Base-by-base conservation (phyloP, 2,113 vertebrate genomes). In the Caranx ignobilis region DNA sequence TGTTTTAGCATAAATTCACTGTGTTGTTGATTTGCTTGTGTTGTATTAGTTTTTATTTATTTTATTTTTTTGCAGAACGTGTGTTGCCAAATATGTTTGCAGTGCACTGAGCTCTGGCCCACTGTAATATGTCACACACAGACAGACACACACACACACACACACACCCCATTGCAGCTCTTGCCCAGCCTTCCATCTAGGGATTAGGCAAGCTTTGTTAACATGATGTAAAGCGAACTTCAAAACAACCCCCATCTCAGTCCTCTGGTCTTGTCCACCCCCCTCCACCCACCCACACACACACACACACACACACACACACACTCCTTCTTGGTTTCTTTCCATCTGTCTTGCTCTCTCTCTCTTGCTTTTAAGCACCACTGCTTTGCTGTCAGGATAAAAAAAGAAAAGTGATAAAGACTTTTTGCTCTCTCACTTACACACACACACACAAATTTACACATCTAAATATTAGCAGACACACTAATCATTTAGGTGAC, bases 201-300 rank as follows among this genome's bases (percentile, higher is more conserved):
- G 89, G 87, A 87, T 93, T 91, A 91, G 81, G 54, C 77, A 65
- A 81, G 73, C 88, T 93, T 89, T 92, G 90, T 91, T 88, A 93
- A 88, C 91, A 90, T 65, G 77, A 91, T 89, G 89, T 90, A 91
- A 91, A 87, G 80, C 81, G 88, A 88, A 88, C 90, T 88, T 90
- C 79, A 88, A 90, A 91, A 93, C 79, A 88, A 83, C 50, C 85
- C 81, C 87, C 79, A 76, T 86, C 78, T 71, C 83, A 66, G 71
- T 77, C 64, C 69, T 57, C 50, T 59, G 45, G 70, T 76, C 55
- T 54, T 43, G 18, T 34, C 74, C 63, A 26, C 65, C 66, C 66
- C 47, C 75, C 3, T 7, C 4, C 62, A 18, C 47, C 61, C 60
- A n/a, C 69, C 73, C 50, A 26, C 71, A 71, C 69, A 31, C 37